Evolutionary conservation across 2,797 vertebrate species (phyloP).

Genomic region (Garrulus glandarius): DNA sequence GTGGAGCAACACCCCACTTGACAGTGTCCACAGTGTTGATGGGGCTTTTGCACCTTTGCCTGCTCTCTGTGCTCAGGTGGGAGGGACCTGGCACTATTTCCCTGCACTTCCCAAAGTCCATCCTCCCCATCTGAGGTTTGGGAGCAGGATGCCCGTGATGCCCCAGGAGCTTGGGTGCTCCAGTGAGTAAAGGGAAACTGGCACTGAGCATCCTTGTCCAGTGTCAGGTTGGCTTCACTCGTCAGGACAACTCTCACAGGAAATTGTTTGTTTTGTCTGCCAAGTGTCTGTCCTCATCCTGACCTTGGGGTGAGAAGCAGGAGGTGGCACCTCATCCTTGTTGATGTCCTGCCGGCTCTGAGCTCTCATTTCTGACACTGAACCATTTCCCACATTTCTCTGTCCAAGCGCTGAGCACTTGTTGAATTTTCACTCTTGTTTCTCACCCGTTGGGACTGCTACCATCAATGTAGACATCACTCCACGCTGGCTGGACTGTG

Average conservation of each 20-base stretch:
- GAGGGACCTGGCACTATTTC: not conserved
- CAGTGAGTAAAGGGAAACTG: not conserved
- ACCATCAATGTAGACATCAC: accelerated
- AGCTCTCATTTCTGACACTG: not conserved
- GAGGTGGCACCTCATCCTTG: not conserved
- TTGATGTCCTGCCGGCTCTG: not conserved
- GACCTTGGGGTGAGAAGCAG: not conserved
- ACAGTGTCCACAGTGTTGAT: accelerated
- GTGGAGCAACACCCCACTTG: not conserved
- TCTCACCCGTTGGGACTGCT: accelerated
- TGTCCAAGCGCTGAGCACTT: accelerated
- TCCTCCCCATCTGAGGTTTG: not conserved
- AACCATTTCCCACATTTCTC: not conserved
- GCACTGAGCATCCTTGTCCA: accelerated
- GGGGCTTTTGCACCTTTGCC: not conserved
- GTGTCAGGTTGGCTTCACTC: not conserved
- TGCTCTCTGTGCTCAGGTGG: not conserved
- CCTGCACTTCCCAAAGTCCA: not conserved
- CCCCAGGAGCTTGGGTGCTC: not conserved
- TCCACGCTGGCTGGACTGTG: not conserved
- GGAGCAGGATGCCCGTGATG: not conserved
- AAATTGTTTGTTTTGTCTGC: not conserved
- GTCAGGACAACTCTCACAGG: not conserved
- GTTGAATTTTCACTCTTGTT: not conserved
- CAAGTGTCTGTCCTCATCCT: not conserved